Percentiles rank a stretch among this genome's conserved stretches.
phyloP scores from a whole-genome alignment of 2,797 vertebrate species.

The Smutsia gigantea region DNA sequence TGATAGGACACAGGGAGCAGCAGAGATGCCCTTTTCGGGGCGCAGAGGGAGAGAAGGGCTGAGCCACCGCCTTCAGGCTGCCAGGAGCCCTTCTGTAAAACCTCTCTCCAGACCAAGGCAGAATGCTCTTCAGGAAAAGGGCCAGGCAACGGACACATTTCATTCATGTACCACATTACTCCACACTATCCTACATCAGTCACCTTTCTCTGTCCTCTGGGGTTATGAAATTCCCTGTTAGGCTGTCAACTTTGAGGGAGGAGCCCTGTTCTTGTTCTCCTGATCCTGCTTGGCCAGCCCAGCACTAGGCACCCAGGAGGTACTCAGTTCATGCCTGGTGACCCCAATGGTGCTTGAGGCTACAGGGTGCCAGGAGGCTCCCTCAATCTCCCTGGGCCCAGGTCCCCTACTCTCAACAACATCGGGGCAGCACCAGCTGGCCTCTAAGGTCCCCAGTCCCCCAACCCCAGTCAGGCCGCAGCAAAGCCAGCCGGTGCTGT shows the following conservation, averaged over 20 bases:
- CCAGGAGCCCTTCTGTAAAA: neutral
- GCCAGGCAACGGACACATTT: fast-evolving
- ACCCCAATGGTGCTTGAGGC: neutral
- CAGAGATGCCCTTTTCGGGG: neutral
- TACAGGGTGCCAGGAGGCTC: neutral
- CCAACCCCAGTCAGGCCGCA: neutral
- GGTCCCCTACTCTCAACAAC: neutral
- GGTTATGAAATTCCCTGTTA: neutral
- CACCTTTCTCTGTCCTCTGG: neutral
- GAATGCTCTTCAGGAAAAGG: neutral
- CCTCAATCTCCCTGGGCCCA: neutral
- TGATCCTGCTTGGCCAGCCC: too few relatives aligned
- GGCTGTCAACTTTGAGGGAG: neutral
- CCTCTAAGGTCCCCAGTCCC: neutral
- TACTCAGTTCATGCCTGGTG: neutral
- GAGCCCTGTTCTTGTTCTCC: neutral
- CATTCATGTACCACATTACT: too few relatives aligned
- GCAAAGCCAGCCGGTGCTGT: neutral
- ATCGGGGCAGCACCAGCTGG: neutral
- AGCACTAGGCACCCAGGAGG: neutral
- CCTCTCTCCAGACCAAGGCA: neutral
- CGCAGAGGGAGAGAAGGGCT: neutral
- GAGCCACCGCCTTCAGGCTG: neutral
- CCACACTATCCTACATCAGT: neutral
- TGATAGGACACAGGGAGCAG: neutral